Evolutionary conservation across 2,797 vertebrate genomes (phyloP), one percentile per base, ranked within the genome.

Genomic region (Pristis pectinata): DNA sequence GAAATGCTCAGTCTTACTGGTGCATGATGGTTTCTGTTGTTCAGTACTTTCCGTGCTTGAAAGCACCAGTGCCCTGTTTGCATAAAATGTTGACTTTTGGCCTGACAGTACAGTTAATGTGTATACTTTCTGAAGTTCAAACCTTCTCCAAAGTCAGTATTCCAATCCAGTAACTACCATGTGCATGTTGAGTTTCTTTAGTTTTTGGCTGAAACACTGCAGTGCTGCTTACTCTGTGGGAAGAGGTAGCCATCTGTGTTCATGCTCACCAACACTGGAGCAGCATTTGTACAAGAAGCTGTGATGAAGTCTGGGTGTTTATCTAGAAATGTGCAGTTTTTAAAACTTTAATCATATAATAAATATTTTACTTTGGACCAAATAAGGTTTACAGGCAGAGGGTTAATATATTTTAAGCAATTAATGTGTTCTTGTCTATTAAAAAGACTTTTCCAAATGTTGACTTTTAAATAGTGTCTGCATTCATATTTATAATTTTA

Each of bases 321-420:
- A 76, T 72, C 67, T 94, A 94, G 92, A 92, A 94, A 76, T 94
- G 15, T 94, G 92, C 92, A 94, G 92, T 56, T 94, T 92, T 94
- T 53, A 74, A 94, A 94, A 72, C 49, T 76, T 94, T 56, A 94
- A 76, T 94, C 72, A 76, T 93, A 74, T 93, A 30, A 74, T 93
- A 94, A 94, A 94, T 76, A 94, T 76, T 53, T 72, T 74, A 93
- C 44, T 94, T 94, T 70, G 49, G 70, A 94, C 92, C 41, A 53
- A 94, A 94, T 94, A 56, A 53, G 92, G 92, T 94, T 74, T 94
- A 41, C 44, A 74, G 70, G 92, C 15, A 94, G 92, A 94, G 30
- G 92, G 92, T 94, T 94, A 94, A 94, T 94, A 94, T 94, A 94
- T 94, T 94, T 94, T 94, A 94, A 94, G 72, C 92, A 94, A 94